phyloP scores from a whole-genome alignment of 2,888 invertebrate genomes.

The Lepidocyrtoides sp. region DNA sequence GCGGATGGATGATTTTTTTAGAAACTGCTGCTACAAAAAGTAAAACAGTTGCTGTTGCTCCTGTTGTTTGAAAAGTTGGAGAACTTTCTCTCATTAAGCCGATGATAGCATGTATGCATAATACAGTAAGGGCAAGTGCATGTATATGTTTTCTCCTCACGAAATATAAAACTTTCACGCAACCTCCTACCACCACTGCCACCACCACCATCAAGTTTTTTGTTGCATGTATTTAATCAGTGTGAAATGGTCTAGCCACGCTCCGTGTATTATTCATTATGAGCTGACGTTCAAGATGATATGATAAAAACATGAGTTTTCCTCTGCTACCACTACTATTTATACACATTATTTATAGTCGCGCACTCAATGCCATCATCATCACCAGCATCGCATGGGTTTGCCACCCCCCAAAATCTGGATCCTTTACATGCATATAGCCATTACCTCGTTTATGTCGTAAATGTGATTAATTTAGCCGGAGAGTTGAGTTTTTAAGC shows the following conservation, averaged over 20 bases:
- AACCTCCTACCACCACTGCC: not conserved
- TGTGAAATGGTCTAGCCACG: constrained; percentile 67
- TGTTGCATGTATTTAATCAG: constrained; percentile 73
- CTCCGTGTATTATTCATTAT: constrained; percentile 64
- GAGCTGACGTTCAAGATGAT: constrained; percentile 38
- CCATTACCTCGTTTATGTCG: constrained; percentile 8
- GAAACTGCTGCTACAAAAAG: not conserved
- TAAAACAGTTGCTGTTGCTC: not conserved
- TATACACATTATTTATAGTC: not conserved
- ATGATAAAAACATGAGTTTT: constrained; percentile 19
- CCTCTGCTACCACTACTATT: not conserved
- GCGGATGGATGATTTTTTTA: constrained; percentile 10
- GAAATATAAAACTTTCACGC: not conserved
- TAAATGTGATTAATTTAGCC: constrained; percentile 64
- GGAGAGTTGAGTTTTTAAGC: constrained; percentile 22
- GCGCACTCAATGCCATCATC: not conserved
- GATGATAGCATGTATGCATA: not conserved
- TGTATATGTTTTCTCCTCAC: not conserved
- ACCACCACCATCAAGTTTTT: not conserved
- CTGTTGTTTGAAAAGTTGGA: not conserved
- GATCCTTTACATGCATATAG: not conserved
- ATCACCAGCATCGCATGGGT: not conserved
- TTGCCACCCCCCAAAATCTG: constrained; percentile 40
- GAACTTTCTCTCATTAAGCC: not conserved
- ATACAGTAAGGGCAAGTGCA: not conserved